A percentile compares a stretch with the other conserved stretches of the same genome.
Evolutionary conservation across 2,888 invertebrate genomes (phyloP).

Genomic region (Ectemnius continuus): DNA sequence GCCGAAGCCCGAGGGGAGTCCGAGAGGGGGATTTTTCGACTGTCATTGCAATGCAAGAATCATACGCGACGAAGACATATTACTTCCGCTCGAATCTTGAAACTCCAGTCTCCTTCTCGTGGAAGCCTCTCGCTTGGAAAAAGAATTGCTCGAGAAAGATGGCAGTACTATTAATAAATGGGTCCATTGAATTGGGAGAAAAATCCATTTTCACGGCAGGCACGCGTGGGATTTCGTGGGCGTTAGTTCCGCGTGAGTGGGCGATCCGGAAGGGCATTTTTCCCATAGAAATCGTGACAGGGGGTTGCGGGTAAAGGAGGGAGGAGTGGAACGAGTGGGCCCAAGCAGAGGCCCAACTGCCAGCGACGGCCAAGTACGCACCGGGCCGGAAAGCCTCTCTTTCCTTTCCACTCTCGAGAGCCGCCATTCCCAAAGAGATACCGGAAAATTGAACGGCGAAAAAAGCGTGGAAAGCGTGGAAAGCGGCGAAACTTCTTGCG

Average conservation of each 20-base stretch:
- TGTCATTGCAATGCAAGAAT: conserved; percentile 41
- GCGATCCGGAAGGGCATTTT: conserved; percentile 33
- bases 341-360: conserved; percentile 23
- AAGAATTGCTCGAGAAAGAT: no score
- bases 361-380: conserved; percentile 29
- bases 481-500: neutral
- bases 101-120: no score
- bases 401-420: neutral
- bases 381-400: conserved; percentile 56
- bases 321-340: no score
- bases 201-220: conserved; percentile 31
- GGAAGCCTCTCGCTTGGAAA: no score
- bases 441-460: conserved; percentile 9
- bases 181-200: no score
- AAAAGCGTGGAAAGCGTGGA: neutral
- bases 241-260: conserved; percentile 35
- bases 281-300: conserved; percentile 35
- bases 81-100: conserved; percentile 41
- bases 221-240: conserved; percentile 50
- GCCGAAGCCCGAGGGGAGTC: no score
- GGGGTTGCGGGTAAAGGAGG: neutral
- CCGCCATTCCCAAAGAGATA: conserved; percentile 23
- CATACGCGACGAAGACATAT: conserved; percentile 37
- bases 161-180: no score
- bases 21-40: conserved; percentile 23